A percentile compares a stretch with the other conserved stretches of the same genome.
Conservation (phyloP, 2,888 invertebrate species). For the Lepas anatifera region DNA sequence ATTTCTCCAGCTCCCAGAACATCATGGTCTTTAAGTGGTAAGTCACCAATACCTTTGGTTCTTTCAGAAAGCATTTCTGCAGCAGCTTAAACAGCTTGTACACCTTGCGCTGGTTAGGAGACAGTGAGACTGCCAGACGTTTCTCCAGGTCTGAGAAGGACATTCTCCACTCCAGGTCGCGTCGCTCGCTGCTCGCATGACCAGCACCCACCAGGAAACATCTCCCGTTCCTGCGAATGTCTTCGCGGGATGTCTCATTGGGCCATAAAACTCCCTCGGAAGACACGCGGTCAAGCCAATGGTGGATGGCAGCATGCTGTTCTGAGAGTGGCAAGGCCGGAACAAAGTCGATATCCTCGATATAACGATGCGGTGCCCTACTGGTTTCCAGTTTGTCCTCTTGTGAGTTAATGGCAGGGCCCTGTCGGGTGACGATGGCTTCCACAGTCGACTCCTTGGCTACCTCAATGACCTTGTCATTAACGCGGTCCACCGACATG, state of each 20-base stretch:
- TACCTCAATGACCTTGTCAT: background rate
- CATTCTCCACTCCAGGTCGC: background rate
- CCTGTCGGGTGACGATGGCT: background rate
- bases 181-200: background rate
- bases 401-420: background rate
- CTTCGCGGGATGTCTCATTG: background rate
- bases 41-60: background rate
- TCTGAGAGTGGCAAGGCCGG: background rate
- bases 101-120: background rate
- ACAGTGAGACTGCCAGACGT: background rate
- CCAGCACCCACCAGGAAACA: background rate
- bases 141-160: background rate
- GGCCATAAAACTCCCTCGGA: background rate
- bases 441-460: background rate
- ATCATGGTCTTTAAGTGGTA: background rate
- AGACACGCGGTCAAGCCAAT: background rate
- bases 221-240: background rate
- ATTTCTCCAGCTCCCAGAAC: background rate
- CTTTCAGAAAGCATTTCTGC: background rate
- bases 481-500: background rate
- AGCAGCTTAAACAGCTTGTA: background rate
- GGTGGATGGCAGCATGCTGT: background rate
- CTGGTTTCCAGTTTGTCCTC: background rate
- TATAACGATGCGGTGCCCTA: background rate
- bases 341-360: background rate